These are phyloP conservation scores for Hypolimnas misippus DNA, from an alignment of 2,888 invertebrate species.

Conservation along the genomic window DNA sequence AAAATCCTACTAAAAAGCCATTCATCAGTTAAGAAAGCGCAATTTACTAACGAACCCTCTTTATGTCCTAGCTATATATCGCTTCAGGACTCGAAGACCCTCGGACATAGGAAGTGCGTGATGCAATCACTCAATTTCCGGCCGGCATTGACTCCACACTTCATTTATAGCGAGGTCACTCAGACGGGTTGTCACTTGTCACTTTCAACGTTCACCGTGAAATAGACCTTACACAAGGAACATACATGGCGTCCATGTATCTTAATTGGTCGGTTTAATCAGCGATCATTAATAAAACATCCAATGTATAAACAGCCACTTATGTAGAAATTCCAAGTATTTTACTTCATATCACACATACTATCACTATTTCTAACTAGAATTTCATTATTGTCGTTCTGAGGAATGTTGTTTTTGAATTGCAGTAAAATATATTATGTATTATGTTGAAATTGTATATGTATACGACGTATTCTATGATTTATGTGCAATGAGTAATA, in stretches of 20 bases:
- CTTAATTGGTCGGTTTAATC: conserved; percentile 1
- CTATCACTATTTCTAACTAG: neutral
- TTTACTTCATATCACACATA: neutral
- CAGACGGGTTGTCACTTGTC: conserved; percentile 57
- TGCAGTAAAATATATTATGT: neutral
- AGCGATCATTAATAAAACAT: conserved; percentile 3
- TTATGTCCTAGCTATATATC: neutral
- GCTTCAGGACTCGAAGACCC: conserved; percentile 29
- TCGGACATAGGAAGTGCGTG: conserved; percentile 55
- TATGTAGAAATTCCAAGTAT: neutral
- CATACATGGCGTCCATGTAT: conserved; percentile 32
- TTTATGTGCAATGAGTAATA: too few species aligned
- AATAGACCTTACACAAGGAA: conserved; percentile 57
- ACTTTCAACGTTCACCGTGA: conserved; percentile 59
- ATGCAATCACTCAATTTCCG: conserved; percentile 47
- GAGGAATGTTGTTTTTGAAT: neutral
- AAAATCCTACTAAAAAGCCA: too few species aligned
- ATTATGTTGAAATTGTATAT: too few species aligned
- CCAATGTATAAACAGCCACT: neutral
- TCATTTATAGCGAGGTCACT: conserved; percentile 60
- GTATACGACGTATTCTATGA: too few species aligned
- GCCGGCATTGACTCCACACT: conserved; percentile 60
- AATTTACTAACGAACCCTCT: conserved; percentile 1
- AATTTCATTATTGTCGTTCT: neutral
- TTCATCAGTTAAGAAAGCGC: too few species aligned